phyloP scores from a whole-genome alignment of 2,113 vertebrate species.

The western clawed frog (Xenopus tropicalis) region DNA sequence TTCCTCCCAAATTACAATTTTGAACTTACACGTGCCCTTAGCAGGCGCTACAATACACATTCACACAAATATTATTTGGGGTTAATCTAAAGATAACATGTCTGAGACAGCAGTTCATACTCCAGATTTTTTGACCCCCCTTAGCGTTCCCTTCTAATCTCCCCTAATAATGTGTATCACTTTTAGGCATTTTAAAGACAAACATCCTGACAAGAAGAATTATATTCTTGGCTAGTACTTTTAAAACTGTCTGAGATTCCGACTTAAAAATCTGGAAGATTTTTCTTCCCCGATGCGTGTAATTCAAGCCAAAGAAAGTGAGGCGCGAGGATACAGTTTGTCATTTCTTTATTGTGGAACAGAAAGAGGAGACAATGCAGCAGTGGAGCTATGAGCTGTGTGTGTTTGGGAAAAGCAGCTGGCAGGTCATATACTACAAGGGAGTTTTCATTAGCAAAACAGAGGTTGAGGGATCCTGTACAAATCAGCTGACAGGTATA shows the following conservation, averaged over 20 bases:
- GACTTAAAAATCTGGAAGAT: neutral
- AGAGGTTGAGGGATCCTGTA: neutral
- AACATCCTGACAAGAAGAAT: neutral
- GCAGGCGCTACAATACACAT: too few relatives aligned
- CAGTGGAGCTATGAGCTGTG: neutral
- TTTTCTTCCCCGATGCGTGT: neutral
- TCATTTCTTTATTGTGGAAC: constrained; percentile 7
- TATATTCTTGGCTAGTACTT: constrained; percentile 4
- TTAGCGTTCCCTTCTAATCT: neutral
- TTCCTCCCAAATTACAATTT: too few relatives aligned
- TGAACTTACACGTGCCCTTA: too few relatives aligned
- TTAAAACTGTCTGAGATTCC: neutral
- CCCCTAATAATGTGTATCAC: constrained; percentile 3
- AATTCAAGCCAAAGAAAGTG: constrained; percentile 2
- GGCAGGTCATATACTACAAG: neutral
- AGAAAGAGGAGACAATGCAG: constrained; percentile 6
- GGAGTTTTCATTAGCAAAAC: neutral
- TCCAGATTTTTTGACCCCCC: neutral
- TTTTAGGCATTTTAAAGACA: neutral
- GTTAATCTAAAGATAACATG: too few relatives aligned
- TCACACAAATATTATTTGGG: too few relatives aligned
- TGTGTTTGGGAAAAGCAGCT: neutral
- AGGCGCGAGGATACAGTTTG: constrained; percentile 5
- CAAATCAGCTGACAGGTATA: neutral
- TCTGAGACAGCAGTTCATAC: neutral